phyloP scores from a whole-genome alignment of 2,113 vertebrate genomes.

The Chiloscyllium plagiosum region DNA sequence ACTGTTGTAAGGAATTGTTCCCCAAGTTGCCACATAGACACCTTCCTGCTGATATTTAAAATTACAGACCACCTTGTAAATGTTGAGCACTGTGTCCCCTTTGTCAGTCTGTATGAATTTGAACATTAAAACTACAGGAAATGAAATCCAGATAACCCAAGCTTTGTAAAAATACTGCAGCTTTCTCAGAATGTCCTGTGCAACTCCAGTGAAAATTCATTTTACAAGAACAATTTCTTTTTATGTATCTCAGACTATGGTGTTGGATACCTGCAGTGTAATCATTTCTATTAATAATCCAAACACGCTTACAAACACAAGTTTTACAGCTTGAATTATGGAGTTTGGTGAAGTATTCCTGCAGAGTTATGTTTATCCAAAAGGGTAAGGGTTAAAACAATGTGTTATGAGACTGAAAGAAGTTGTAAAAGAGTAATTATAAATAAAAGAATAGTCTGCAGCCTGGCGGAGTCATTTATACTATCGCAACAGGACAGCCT shows the following conservation, averaged over 20 bases:
- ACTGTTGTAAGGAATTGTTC: background rate
- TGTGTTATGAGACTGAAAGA: background rate
- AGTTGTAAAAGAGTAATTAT: background rate
- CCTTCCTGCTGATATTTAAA: slow-evolving; percentile 3
- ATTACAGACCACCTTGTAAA: slow-evolving; percentile 16
- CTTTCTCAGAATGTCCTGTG: background rate
- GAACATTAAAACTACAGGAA: slow-evolving; percentile 1
- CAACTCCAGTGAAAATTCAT: background rate
- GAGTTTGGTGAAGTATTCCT: no score
- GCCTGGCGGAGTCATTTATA: background rate
- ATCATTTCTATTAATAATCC: slow-evolving; percentile 5
- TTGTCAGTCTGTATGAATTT: background rate
- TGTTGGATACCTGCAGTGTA: background rate
- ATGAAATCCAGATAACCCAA: slow-evolving; percentile 8
- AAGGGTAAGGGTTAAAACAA: slow-evolving; percentile 2
- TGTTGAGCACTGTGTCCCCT: no score
- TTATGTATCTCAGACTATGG: background rate
- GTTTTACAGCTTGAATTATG: background rate
- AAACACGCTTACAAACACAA: background rate
- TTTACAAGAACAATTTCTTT: background rate
- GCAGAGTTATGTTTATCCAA: background rate
- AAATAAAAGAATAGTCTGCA: slow-evolving; percentile 16
- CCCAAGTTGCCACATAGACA: background rate
- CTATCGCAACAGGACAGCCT: background rate
- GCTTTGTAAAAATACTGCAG: slow-evolving; percentile 6